These are phyloP conservation scores for Leptatherina wallacei DNA, from an alignment of 2,797 vertebrate species.

Conservation along the genomic window DNA sequence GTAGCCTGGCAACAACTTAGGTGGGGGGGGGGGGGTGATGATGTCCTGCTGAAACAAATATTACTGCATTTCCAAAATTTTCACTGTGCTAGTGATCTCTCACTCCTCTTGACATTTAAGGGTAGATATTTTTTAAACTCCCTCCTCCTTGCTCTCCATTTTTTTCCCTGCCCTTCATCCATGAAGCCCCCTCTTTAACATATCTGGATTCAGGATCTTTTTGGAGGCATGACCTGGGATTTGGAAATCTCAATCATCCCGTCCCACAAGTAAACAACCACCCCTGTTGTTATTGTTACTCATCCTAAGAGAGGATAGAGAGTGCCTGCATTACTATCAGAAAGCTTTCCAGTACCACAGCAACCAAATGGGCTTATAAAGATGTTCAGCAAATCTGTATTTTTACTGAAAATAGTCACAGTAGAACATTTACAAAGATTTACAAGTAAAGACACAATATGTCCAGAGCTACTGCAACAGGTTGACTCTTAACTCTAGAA, in stretches of 20 bases:
- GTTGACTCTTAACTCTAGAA: not conserved
- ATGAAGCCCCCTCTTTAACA: too few relatives aligned
- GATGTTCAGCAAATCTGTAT: not conserved
- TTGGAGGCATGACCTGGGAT: too few relatives aligned
- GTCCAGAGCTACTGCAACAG: not conserved
- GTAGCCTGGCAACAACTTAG: too few relatives aligned
- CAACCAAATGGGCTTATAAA: not conserved
- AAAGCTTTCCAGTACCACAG: not conserved
- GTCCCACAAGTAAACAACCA: not conserved
- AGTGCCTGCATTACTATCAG: not conserved
- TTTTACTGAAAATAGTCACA: not conserved
- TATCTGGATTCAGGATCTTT: too few relatives aligned
- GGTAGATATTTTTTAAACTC: too few relatives aligned
- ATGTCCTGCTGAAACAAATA: too few relatives aligned
- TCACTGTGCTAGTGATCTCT: too few relatives aligned
- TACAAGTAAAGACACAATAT: not conserved
- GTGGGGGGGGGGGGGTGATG: too few relatives aligned
- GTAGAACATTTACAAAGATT: not conserved
- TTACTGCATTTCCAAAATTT: too few relatives aligned
- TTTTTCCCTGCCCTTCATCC: too few relatives aligned
- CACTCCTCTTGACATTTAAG: too few relatives aligned
- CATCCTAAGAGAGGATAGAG: not conserved
- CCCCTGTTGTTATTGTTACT: not conserved
- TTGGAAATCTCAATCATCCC: not conserved
- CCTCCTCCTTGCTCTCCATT: too few relatives aligned